phyloP scores from a whole-genome alignment of 2,113 vertebrate species.

The Myrmecophaga tridactyla region DNA sequence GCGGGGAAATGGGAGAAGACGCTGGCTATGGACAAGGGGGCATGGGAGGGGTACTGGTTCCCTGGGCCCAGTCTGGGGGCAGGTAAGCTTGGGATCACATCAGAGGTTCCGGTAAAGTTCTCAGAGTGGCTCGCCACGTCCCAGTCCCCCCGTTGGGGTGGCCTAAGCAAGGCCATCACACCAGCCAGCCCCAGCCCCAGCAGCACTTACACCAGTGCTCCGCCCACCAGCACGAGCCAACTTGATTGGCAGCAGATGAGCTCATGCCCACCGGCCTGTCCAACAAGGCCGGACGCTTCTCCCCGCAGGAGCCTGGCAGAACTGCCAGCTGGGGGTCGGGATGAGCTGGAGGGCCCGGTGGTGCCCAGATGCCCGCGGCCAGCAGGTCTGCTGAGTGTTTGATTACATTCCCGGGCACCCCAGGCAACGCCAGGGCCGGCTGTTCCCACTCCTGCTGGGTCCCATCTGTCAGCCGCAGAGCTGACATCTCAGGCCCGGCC shows the following conservation, averaged over 20 bases:
- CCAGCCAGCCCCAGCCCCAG: neutral
- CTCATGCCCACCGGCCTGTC: constrained; percentile 36
- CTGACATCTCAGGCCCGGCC: constrained; percentile 77
- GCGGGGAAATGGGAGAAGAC: neutral
- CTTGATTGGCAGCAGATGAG: constrained; percentile 23
- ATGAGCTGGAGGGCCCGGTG: neutral
- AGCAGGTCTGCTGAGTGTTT: constrained; percentile 61
- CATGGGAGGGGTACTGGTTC: neutral
- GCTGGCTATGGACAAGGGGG: neutral
- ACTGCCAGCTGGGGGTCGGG: neutral
- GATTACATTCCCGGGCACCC: constrained; percentile 67
- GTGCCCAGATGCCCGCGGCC: constrained; percentile 50
- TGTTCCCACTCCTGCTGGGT: constrained; percentile 63
- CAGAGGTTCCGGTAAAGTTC: neutral
- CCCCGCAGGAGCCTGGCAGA: constrained; percentile 16
- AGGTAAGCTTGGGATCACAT: neutral
- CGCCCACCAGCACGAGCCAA: neutral
- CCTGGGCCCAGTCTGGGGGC: neutral
- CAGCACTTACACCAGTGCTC: neutral
- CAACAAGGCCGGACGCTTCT: constrained; percentile 36
- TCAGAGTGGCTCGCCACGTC: neutral
- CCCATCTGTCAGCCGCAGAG: constrained; percentile 80
- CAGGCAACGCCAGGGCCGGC: constrained; percentile 58
- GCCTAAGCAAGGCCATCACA: neutral
- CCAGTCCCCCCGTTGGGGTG: neutral